Percentiles rank a stretch among this genome's conserved stretches.
These are phyloP conservation scores for Lamprotornis superbus DNA, from an alignment of 2,113 vertebrate species.

Conservation along the genomic window DNA sequence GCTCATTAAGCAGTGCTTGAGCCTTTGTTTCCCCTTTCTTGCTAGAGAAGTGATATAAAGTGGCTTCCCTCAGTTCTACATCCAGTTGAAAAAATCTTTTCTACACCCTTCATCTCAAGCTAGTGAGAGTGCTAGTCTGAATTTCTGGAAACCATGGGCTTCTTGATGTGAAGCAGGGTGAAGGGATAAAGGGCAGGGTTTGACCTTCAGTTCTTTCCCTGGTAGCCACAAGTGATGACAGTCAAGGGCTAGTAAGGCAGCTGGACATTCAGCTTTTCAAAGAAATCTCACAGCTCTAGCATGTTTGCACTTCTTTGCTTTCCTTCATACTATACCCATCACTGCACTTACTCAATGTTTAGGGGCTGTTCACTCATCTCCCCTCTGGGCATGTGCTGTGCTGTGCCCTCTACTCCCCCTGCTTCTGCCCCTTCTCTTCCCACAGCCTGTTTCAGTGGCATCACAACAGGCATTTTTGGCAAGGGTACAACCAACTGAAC, in stretches of 20 bases:
- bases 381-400: rapidly evolving
- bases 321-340: not conserved
- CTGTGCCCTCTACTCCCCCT: not conserved
- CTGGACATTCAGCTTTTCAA: not conserved
- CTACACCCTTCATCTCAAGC: not conserved
- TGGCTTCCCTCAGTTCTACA: not conserved
- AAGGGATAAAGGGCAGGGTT: not conserved
- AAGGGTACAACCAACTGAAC: not conserved
- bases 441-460: not conserved
- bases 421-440: not conserved
- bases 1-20: not conserved
- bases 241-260: not conserved
- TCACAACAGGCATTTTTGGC: not conserved
- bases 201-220: not conserved
- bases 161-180: not conserved
- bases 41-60: not conserved
- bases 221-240: not conserved
- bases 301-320: not conserved
- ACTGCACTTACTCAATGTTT: not conserved
- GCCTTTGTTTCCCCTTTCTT: not conserved
- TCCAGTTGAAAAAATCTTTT: not conserved
- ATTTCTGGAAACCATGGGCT: not conserved
- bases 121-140: not conserved
- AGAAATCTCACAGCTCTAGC: not conserved
- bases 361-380: not conserved